A percentile compares a stretch with the other conserved stretches of the same genome.
phyloP scores from a whole-genome alignment of 2,888 invertebrate species.

The Aphidius colemani region DNA sequence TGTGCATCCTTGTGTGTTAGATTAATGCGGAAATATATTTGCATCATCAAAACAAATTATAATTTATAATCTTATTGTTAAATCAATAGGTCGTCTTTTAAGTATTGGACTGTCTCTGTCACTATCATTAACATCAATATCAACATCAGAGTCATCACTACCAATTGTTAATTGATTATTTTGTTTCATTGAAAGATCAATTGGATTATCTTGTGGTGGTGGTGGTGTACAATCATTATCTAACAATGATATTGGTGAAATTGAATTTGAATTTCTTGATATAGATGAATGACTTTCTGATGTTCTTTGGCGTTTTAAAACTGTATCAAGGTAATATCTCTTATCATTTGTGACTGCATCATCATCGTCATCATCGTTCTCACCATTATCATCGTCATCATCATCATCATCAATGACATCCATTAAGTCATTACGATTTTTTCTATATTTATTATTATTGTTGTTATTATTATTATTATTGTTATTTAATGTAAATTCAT shows the following conservation, averaged over 20 bases:
- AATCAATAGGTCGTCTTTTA: slow-evolving; percentile 58
- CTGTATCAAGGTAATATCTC: slow-evolving; percentile 75
- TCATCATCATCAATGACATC: too few species aligned
- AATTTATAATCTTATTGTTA: slow-evolving; percentile 45
- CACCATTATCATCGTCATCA: slow-evolving; percentile 50
- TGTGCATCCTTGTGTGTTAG: neutral
- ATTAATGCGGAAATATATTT: slow-evolving; percentile 2
- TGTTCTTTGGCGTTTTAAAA: slow-evolving; percentile 73
- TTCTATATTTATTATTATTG: slow-evolving; percentile 59
- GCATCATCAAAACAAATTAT: neutral
- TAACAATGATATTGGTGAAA: slow-evolving; percentile 58
- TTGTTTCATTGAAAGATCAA: slow-evolving; percentile 78
- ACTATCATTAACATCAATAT: slow-evolving; percentile 57
- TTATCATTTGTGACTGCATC: slow-evolving; percentile 70
- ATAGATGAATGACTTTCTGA: slow-evolving; percentile 46
- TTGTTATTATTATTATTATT: slow-evolving; percentile 54
- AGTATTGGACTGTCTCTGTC: slow-evolving; percentile 62
- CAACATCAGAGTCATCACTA: slow-evolving; percentile 59
- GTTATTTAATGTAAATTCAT: slow-evolving; percentile 44
- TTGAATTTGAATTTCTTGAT: slow-evolving; percentile 38
- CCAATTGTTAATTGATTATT: slow-evolving; percentile 59
- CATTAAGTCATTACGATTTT: too few species aligned
- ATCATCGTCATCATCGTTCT: slow-evolving; percentile 17
- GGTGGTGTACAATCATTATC: slow-evolving; percentile 58
- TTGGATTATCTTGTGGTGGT: slow-evolving; percentile 76